Conservation (phyloP, 2,888 invertebrate species). For the Asteroscopus sphinx region DNA sequence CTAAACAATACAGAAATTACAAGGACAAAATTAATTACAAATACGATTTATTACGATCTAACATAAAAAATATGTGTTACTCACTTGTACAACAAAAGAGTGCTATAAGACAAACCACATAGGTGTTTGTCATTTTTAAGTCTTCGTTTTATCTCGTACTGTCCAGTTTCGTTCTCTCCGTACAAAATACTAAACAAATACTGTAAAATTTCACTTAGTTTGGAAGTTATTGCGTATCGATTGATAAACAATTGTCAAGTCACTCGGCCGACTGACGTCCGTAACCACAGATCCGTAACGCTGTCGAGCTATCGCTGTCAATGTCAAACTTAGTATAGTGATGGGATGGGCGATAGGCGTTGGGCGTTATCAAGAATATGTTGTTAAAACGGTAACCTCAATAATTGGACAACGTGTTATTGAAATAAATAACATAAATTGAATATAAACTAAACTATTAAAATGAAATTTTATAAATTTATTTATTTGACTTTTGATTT, state of each 20-base stretch:
- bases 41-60: conserved; percentile 39
- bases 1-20: conserved; percentile 45
- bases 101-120: conserved; percentile 81
- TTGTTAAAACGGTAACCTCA: too few species aligned
- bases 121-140: conserved; percentile 81
- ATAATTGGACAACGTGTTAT: too few species aligned
- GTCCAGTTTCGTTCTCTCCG: conserved; percentile 68
- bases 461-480: too few species aligned
- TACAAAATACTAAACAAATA: conserved; percentile 73
- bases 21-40: conserved; percentile 62
- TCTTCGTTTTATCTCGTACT: conserved; percentile 58
- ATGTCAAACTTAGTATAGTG: too few species aligned
- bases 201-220: conserved; percentile 82
- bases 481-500: too few species aligned
- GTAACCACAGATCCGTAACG: not conserved
- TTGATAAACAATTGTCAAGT: conserved; percentile 79
- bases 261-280: conserved; percentile 52
- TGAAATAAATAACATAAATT: too few species aligned
- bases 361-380: too few species aligned
- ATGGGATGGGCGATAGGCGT: too few species aligned
- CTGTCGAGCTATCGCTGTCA: too few species aligned
- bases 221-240: conserved; percentile 78
- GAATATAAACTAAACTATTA: too few species aligned
- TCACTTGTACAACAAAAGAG: conserved; percentile 82
- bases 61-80: conserved; percentile 59